These are phyloP conservation scores for Poecilia velifera DNA, from an alignment of 2,797 vertebrate species.

Conservation along the genomic window DNA sequence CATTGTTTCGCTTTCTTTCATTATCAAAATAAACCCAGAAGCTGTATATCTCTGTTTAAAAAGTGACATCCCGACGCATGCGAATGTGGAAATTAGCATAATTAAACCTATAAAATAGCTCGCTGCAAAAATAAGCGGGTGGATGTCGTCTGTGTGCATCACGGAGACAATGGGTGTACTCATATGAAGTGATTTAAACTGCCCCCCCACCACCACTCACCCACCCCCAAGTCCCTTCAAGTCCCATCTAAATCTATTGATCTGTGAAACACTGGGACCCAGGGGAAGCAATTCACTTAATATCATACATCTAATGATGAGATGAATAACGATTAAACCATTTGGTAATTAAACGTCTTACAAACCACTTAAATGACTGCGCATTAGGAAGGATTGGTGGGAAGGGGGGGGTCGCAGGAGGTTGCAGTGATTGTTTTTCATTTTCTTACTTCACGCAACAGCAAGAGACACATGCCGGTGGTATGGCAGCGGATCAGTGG, in stretches of 20 bases:
- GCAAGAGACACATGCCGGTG: slow-evolving; percentile 41
- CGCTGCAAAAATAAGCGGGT: slow-evolving; percentile 78
- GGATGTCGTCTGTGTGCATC: slow-evolving; percentile 67
- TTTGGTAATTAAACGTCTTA: slow-evolving; percentile 98
- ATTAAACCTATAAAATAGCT: slow-evolving; percentile 80
- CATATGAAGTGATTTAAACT: slow-evolving; percentile 80
- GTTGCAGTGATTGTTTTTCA: slow-evolving; percentile 82
- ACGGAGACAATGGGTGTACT: slow-evolving; percentile 73
- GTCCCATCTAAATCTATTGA: slow-evolving; percentile 94
- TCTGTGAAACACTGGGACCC: slow-evolving; percentile 93
- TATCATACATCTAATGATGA: slow-evolving; percentile 95
- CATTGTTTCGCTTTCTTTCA: slow-evolving; percentile 76
- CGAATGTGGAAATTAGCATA: slow-evolving; percentile 68
- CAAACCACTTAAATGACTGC: slow-evolving; percentile 94
- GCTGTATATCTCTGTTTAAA: slow-evolving; percentile 59
- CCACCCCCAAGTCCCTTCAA: slow-evolving; percentile 74
- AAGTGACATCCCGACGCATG: slow-evolving; percentile 46
- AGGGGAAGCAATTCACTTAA: slow-evolving; percentile 94
- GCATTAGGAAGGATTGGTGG: slow-evolving; percentile 78
- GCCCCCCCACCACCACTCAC: slow-evolving; percentile 46
- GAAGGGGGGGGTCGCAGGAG: slow-evolving; percentile 83
- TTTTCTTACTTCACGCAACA: slow-evolving; percentile 60
- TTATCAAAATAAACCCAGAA: slow-evolving; percentile 74
- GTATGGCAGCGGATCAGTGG: slow-evolving; percentile 23
- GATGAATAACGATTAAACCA: slow-evolving; percentile 96